Percentiles rank a stretch among this genome's conserved stretches.
Conservation (phyloP, 2,888 invertebrate species). For the Cerastoderma edule region DNA sequence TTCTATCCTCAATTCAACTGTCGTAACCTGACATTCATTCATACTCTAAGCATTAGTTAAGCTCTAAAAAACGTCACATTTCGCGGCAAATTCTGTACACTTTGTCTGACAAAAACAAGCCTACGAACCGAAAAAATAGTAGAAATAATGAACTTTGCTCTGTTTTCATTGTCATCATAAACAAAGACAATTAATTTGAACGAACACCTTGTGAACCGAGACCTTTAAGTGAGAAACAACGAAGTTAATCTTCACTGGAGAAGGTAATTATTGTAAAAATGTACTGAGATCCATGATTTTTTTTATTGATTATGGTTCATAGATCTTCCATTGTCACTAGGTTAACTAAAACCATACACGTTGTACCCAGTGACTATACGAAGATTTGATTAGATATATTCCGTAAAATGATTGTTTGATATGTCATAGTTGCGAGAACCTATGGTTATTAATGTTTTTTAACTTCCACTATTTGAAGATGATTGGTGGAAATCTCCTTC, state of each 20-base stretch:
- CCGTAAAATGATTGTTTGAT: neutral
- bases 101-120: neutral
- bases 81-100: slow-evolving; percentile 1
- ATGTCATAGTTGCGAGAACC: neutral
- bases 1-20: neutral
- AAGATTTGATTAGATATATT: too few species aligned
- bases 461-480: neutral
- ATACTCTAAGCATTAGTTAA: slow-evolving; percentile 9
- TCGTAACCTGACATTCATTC: slow-evolving; percentile 2
- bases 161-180: slow-evolving; percentile 21
- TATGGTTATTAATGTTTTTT: neutral
- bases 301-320: too few species aligned
- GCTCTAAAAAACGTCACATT: slow-evolving; percentile 12
- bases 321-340: too few species aligned
- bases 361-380: too few species aligned
- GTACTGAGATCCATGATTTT: too few species aligned
- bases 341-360: too few species aligned
- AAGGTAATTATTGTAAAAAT: too few species aligned
- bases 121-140: neutral
- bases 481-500: too few species aligned
- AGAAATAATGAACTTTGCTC: slow-evolving; percentile 33
- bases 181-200: neutral
- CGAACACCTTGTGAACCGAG: neutral
- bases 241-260: too few species aligned
- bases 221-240: slow-evolving; percentile 2